These are phyloP conservation scores for Heliconius cydno DNA, from an alignment of 2,888 invertebrate species.

Conservation along the genomic window DNA sequence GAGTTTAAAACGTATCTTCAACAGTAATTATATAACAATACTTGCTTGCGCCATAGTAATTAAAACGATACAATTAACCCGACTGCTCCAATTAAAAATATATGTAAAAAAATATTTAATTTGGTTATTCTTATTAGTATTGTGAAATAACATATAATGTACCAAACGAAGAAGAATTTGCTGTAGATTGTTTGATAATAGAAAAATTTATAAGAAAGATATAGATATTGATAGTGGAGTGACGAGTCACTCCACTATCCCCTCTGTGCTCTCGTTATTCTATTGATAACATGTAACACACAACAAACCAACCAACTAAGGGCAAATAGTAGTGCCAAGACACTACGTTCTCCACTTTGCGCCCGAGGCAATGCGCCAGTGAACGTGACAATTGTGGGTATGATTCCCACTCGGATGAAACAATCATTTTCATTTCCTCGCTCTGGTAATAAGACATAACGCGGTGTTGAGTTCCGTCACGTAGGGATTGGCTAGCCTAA, in stretches of 20 bases:
- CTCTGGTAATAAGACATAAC: not conserved
- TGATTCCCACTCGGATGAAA: too few relatives aligned
- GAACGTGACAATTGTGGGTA: too few relatives aligned
- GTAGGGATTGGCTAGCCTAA: not conserved
- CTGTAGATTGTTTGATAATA: too few relatives aligned
- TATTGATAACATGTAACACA: not conserved
- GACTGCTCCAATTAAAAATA: conserved; percentile 9
- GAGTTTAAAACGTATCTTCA: not conserved
- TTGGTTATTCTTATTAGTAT: not conserved
- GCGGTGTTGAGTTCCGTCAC: not conserved
- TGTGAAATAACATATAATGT: too few relatives aligned
- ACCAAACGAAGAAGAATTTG: too few relatives aligned
- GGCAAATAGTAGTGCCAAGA: too few relatives aligned
- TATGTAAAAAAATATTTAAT: not conserved
- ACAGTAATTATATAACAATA: conserved; percentile 1
- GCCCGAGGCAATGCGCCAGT: too few relatives aligned
- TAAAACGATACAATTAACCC: not conserved
- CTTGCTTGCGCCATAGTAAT: not conserved
- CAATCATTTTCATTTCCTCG: not conserved
- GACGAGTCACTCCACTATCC: not conserved
- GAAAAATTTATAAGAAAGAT: not conserved
- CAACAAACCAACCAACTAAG: too few relatives aligned
- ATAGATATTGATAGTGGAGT: too few relatives aligned
- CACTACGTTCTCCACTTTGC: too few relatives aligned
- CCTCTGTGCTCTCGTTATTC: too few relatives aligned